These are phyloP conservation scores for Rhea pennata DNA, from an alignment of 2,113 vertebrate genomes.

Conservation along the genomic window DNA sequence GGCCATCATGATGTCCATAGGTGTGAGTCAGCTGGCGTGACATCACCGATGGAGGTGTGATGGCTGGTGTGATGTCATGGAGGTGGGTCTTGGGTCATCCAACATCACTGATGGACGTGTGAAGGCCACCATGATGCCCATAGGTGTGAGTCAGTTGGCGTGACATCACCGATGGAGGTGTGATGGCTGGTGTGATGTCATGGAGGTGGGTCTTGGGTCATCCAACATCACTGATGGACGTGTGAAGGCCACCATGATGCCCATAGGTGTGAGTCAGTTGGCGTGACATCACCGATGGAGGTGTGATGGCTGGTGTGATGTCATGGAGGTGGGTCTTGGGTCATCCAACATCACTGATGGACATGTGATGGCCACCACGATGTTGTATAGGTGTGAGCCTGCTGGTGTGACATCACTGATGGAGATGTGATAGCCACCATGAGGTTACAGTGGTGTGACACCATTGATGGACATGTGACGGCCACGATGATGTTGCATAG, in stretches of 20 bases:
- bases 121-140: too few species aligned
- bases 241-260: not conserved
- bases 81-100: accelerated
- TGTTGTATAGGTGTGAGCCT: not conserved
- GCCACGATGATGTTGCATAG: accelerated
- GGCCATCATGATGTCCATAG: too few species aligned
- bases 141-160: too few species aligned
- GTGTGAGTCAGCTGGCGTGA: too few species aligned
- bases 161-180: not conserved
- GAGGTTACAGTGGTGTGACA: too few species aligned
- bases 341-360: not conserved
- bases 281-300: not conserved
- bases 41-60: too few species aligned
- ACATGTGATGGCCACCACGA: accelerated
- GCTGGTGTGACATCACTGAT: accelerated
- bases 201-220: accelerated
- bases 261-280: accelerated
- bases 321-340: not conserved
- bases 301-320: accelerated
- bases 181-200: not conserved
- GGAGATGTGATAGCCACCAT: too few species aligned
- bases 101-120: not conserved
- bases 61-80: not conserved
- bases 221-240: accelerated
- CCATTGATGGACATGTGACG: accelerated